A percentile compares a stretch with the other conserved stretches of the same genome.
phyloP scores from a whole-genome alignment of 2,113 vertebrate genomes.

The Hystrix cristata region DNA sequence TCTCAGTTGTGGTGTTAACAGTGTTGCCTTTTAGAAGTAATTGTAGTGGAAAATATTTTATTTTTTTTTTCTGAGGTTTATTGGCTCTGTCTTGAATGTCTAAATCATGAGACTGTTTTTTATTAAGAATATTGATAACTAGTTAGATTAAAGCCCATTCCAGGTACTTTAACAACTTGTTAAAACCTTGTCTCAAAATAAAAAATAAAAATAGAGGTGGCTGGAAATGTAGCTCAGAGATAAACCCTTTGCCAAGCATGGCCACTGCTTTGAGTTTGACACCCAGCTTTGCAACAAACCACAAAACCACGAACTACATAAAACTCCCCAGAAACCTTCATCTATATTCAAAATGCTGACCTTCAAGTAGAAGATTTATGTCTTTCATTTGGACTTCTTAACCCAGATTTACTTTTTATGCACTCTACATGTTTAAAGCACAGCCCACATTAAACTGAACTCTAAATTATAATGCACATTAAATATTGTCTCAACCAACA shows the following conservation, averaged over 20 bases:
- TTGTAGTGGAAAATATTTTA: not conserved
- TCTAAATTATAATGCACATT: constrained; percentile 42
- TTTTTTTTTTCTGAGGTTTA: not conserved
- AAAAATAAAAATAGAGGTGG: not conserved
- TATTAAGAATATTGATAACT: not conserved
- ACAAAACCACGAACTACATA: not conserved
- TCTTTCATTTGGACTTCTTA: not conserved
- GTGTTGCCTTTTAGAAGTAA: not conserved
- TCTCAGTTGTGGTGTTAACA: not conserved
- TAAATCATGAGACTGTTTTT: not conserved
- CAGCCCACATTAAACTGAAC: constrained; percentile 2
- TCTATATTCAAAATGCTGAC: not conserved
- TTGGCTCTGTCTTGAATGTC: not conserved
- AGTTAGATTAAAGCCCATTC: not conserved
- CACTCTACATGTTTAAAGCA: not conserved
- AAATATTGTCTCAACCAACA: constrained; percentile 11
- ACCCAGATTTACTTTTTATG: constrained; percentile 54
- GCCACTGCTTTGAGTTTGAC: not conserved
- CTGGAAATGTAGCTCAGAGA: not conserved
- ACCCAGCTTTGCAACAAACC: not conserved
- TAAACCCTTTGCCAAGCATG: not conserved
- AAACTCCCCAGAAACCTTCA: not conserved
- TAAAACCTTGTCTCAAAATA: not conserved
- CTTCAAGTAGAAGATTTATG: constrained; percentile 7
- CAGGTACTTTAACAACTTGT: not conserved